A percentile compares a stretch with the other conserved stretches of the same genome.
Evolutionary conservation across 1,140 invertebrate genomes (phyloP).

Genomic region (Cyclina sinensis): DNA sequence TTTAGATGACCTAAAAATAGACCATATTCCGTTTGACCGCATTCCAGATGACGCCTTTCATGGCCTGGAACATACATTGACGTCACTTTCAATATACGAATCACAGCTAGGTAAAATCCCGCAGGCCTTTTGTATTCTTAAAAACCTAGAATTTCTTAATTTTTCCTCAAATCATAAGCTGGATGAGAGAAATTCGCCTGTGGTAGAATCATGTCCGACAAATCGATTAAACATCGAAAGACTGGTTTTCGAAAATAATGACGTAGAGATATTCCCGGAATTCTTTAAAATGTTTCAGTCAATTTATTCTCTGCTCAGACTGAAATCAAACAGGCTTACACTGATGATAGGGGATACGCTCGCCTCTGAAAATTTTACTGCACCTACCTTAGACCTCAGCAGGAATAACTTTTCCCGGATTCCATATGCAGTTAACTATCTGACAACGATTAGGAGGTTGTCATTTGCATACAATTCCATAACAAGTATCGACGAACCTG

Average conservation of each 20-base stretch:
- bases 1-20: neutral
- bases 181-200: neutral
- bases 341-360: neutral
- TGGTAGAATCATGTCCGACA: neutral
- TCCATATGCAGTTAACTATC: neutral
- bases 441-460: neutral
- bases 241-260: neutral
- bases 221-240: neutral
- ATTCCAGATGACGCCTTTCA: neutral
- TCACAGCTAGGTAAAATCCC: neutral
- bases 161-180: slow-evolving; percentile 1
- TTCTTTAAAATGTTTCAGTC: neutral
- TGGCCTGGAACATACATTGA: neutral
- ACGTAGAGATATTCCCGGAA: neutral
- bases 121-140: neutral
- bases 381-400: neutral
- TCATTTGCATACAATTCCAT: neutral
- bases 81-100: neutral
- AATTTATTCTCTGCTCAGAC: neutral
- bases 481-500: neutral
- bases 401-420: neutral
- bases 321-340: neutral
- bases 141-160: neutral
- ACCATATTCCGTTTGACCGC: neutral
- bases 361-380: neutral